These are phyloP conservation scores for Drosophila nebulosa DNA, from an alignment of 1,140 invertebrate genomes.

Conservation along the genomic window DNA sequence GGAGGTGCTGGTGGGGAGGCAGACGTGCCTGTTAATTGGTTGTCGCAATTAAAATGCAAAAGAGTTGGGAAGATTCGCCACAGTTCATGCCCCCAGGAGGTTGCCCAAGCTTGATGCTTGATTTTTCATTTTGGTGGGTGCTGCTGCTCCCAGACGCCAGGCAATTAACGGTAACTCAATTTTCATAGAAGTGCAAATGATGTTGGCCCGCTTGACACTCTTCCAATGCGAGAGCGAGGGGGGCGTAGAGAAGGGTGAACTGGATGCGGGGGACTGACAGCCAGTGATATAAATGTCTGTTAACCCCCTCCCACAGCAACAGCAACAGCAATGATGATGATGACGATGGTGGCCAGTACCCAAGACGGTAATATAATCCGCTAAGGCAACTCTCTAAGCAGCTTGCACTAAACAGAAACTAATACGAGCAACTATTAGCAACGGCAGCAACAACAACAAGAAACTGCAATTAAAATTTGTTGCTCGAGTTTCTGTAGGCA, in stretches of 20 bases:
- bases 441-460: conserved; percentile 41
- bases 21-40: conserved; percentile 55
- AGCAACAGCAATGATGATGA: conserved; percentile 27
- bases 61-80: not conserved
- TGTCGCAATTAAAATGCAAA: conserved; percentile 65
- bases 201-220: conserved; percentile 17
- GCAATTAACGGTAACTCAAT: conserved; percentile 73
- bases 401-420: conserved; percentile 59
- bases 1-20: not conserved
- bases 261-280: too few relatives aligned
- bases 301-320: conserved; percentile 64
- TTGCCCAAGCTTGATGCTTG: not conserved
- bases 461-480: conserved; percentile 51
- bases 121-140: conserved; percentile 3
- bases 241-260: too few relatives aligned
- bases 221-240: too few relatives aligned
- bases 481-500: not conserved
- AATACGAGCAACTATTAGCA: conserved; percentile 54
- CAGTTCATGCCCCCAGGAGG: not conserved
- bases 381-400: conserved; percentile 65
- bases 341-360: conserved; percentile 28
- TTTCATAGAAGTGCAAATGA: conserved; percentile 60
- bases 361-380: conserved; percentile 49
- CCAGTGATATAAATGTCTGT: conserved; percentile 36
- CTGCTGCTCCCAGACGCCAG: conserved; percentile 4